Evolutionary conservation across 2,797 vertebrate species (phyloP), one percentile per base, ranked within the genome.

Genomic region (Antennarius maculatus): DNA sequence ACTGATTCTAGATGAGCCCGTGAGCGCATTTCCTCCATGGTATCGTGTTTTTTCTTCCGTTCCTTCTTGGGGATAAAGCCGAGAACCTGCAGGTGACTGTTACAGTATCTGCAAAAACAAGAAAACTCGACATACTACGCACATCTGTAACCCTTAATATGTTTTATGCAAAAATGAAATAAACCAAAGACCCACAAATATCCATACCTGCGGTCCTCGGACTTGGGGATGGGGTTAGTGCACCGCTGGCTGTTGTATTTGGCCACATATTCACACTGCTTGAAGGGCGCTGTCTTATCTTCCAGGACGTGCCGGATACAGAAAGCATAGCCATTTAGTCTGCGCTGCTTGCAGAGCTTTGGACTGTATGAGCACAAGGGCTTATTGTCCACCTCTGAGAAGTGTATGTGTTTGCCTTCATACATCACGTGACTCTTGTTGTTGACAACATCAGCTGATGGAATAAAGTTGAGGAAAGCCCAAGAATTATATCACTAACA

Each of bases 391-490:
- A 99, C 96, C 95, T 99, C 97, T 93, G 98, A 99, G 96, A 99
- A 99, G 96, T 99, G 98, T 97, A 99, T 99, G 95, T 99, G 98
- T 99, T 99, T 99, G 95, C 98, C 98, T 96, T 99, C 97, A 94
- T 97, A 99, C 98, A 99, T 99, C 97, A 99, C 97, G 97, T 98
- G 96, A 97, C 95, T 97, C 97, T 96, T 95, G 96, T 97, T 94
- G 96, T 96, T 96, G 97, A 95, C 95, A 97, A 98, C 97, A 99
- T 99, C 96, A 99, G 98, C 98, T 99, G 96, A 94, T 92, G 89
- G 87, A 89, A 92, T 54, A 80, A 76, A 78, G 70, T 62, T 9
- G 74, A 65, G 45, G 37, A 14, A 65, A 70, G 71, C 4, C 54
- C 63, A 64, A 67, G 5, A 76, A 77, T 83, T 75, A 81, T 16